Evolutionary conservation across 1,140 invertebrate genomes (phyloP), one percentile per base, ranked within the genome.

Genomic region (Panulirus ornatus): DNA sequence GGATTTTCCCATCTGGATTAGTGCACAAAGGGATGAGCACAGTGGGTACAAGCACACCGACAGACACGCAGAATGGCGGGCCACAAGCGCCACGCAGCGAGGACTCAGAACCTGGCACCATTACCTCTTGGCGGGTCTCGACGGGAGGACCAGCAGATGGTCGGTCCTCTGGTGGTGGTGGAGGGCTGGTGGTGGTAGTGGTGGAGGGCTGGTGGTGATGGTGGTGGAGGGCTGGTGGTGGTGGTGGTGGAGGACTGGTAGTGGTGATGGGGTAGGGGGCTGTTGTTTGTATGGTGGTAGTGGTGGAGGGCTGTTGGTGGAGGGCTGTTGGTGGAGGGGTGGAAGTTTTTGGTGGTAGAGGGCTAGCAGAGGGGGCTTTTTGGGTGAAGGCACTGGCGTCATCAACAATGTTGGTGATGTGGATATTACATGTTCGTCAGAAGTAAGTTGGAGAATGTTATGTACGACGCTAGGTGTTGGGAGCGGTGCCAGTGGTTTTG

Each of bases 11-110:
- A 71, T 84, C 63, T 63, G 82, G 36, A 84, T 84, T 84, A 84
- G 40, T 14, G 51, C 58, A 84, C 82, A 84, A 84, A 84, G 82
- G 82, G 82, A 84, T 84, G 82, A 71, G 82, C 82, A 84, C 82
- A 84, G 82, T 84, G 82, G 82, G 82, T 30, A 70, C 14, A 42
- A 36, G 82, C 38, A 44, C 58, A 63, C 76, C 8, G n/a, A 40
- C 44, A 47, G 19, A 36, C 51, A 36, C 30, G 19, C 81, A 70
- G 81, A 84, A 71, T 27, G 51, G 16, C 58, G 36, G n/a, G 22
- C 36, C 27, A 71, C 82, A 84, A 5, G 42, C 82, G 44, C 40
- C 82, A 84, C 63, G 82, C 82, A 22, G 82, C 22, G 82, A 40
- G n/a, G n/a, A 71, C 38, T 42, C 58, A 27, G 40, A 58, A 58